Evolutionary conservation across 2,797 vertebrate genomes (phyloP).

Genomic region (Xerus rutilus): DNA sequence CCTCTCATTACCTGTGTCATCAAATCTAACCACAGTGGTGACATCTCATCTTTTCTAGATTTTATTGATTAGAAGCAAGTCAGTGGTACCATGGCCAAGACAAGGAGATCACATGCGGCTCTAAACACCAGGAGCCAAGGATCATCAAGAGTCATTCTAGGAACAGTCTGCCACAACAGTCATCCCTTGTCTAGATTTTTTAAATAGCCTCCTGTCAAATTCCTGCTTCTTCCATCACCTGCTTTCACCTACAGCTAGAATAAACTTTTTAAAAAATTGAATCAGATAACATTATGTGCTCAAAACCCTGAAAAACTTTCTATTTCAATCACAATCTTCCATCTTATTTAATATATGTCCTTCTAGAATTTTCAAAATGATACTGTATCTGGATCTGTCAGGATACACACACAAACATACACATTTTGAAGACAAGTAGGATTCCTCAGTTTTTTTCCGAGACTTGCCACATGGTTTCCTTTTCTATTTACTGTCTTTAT

Average conservation of each 20-base stretch:
- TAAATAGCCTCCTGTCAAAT: neutral
- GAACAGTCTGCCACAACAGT: neutral
- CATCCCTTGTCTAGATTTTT: neutral
- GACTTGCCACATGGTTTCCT: neutral
- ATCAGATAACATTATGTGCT: neutral
- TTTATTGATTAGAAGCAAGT: neutral
- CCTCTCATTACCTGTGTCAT: neutral
- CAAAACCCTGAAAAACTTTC: neutral
- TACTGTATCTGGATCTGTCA: neutral
- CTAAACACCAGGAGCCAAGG: neutral
- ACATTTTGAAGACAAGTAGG: neutral
- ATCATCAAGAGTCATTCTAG: neutral
- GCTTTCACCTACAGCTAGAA: neutral
- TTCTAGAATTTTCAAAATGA: neutral
- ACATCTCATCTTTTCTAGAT: neutral
- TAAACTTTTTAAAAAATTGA: neutral
- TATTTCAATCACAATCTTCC: neutral
- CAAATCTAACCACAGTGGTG: neutral
- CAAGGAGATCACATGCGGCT: neutral
- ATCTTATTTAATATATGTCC: slow-evolving; percentile 52
- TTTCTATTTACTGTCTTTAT: neutral
- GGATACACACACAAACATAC: neutral
- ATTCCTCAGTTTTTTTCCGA: neutral
- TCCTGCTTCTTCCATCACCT: neutral
- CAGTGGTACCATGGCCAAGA: neutral